Evolutionary conservation across 2,113 vertebrate species (phyloP), one percentile per base, ranked within the genome.

Genomic region (Uria lomvia): DNA sequence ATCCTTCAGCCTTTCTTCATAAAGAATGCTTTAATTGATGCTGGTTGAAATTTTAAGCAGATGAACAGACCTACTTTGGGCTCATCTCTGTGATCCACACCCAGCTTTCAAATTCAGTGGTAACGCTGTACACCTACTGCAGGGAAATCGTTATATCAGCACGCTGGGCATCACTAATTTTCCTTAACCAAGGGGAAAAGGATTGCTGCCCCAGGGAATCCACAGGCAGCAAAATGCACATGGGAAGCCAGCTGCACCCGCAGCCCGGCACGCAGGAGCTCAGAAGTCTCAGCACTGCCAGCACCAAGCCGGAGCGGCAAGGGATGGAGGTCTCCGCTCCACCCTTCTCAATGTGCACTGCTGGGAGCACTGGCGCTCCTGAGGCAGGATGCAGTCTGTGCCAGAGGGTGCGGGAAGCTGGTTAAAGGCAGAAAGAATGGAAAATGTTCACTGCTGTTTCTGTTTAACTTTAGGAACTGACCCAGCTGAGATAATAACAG

Each of bases 401-500:
- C 71, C 63, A 94, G 89, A 75, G 34, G 43, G 45, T 90, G 75
- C 3, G 32, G 88, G 78, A 93, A 72, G 92, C 52, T 94, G 75
- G 53, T 21, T 58, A 16, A 55, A 91, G 92, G 86, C 72, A 94
- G 87, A 84, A 95, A 92, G 79, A 71, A 81, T 95, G 97, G 95
- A 97, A 97, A 96, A 96, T 76, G 88, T 82, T 92, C 7, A 0
- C 92, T 88, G 78, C 93, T 97, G 97, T 96, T 98, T 97, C 95
- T 97, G 88, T 92, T 97, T 98, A 97, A 90, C 55, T 95, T 93
- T 59, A 94, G 97, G 95, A 97, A 78, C 87, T 40, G 72, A 92
- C 97, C 97, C 96, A 97, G 88, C 92, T 65, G 75, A 94, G 97
- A 97, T 97, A 97, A 98, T 97, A 97, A 90, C 92, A 96, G 84